Evolutionary conservation across 2,113 vertebrate genomes (phyloP).

Genomic region (Peromyscus leucopus): DNA sequence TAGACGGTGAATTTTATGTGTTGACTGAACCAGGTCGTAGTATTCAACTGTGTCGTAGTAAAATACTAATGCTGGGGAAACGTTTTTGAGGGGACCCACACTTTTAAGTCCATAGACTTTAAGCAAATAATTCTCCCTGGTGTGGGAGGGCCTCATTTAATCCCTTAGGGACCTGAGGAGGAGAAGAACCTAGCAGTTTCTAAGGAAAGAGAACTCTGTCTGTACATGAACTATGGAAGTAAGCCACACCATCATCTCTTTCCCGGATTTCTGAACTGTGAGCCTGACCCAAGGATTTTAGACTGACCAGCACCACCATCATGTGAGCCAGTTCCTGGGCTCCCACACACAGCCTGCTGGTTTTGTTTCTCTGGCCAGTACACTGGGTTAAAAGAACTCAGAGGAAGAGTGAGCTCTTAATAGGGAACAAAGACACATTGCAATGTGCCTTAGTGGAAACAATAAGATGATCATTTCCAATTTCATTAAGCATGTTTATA

Average conservation of each 20-base stretch:
- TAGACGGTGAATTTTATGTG: not conserved
- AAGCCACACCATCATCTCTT: not conserved
- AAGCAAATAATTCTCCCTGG: not conserved
- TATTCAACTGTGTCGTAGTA: not conserved
- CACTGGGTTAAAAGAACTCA: not conserved
- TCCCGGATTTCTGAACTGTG: not conserved
- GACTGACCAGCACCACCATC: not conserved
- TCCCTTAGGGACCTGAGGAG: not conserved
- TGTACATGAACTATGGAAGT: not conserved
- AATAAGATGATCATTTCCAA: not conserved
- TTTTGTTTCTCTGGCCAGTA: conserved; percentile 9
- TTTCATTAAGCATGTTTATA: not conserved
- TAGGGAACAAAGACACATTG: not conserved
- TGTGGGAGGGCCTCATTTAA: not conserved
- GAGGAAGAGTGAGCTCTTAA: not conserved
- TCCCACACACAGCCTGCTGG: not conserved
- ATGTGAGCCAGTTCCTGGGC: not conserved
- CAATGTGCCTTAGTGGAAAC: not conserved
- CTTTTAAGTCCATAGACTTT: not conserved
- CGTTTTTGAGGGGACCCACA: not conserved
- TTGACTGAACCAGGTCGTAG: not conserved
- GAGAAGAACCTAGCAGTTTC: not conserved
- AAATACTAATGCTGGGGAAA: not conserved
- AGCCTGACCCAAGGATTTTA: not conserved
- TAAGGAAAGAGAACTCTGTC: not conserved